Conservation (phyloP, 2,888 invertebrate genomes). For the Drosophila paramelanica region DNA sequence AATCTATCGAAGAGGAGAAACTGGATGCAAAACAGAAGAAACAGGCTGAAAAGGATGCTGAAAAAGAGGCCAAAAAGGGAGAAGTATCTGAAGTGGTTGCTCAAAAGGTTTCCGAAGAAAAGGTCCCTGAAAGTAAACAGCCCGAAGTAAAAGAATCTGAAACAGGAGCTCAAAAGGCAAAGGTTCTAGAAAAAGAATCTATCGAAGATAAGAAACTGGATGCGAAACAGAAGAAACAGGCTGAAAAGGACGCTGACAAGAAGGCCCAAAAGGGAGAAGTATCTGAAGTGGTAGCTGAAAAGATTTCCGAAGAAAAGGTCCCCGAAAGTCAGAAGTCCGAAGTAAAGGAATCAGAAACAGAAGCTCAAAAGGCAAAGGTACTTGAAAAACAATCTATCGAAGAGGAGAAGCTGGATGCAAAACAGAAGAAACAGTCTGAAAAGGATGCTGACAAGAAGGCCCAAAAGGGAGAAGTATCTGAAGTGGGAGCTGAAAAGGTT, state of each 20-base stretch:
- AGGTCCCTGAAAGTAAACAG: too few species aligned
- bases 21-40: too few species aligned
- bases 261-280: constrained; percentile 19
- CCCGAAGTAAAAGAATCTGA: too few species aligned
- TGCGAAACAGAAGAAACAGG: constrained; percentile 37
- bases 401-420: constrained; percentile 19
- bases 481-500: constrained; percentile 36
- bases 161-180: too few species aligned
- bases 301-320: constrained; percentile 41
- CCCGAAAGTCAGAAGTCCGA: constrained; percentile 14
- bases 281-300: constrained; percentile 43
- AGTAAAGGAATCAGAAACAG: constrained; percentile 16
- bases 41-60: too few species aligned
- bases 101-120: too few species aligned
- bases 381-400: constrained; percentile 18
- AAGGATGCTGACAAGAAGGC: neutral
- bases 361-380: constrained; percentile 21
- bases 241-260: constrained; percentile 12
- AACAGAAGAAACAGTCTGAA: constrained; percentile 29
- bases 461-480: constrained; percentile 22
- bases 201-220: constrained; percentile 23
- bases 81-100: too few species aligned
- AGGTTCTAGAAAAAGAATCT: too few species aligned
- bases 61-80: too few species aligned
- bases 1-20: too few species aligned